A percentile compares a stretch with the other conserved stretches of the same genome.
Evolutionary conservation across 2,888 invertebrate genomes (phyloP).

Genomic region (Leptinotarsa juncta): DNA sequence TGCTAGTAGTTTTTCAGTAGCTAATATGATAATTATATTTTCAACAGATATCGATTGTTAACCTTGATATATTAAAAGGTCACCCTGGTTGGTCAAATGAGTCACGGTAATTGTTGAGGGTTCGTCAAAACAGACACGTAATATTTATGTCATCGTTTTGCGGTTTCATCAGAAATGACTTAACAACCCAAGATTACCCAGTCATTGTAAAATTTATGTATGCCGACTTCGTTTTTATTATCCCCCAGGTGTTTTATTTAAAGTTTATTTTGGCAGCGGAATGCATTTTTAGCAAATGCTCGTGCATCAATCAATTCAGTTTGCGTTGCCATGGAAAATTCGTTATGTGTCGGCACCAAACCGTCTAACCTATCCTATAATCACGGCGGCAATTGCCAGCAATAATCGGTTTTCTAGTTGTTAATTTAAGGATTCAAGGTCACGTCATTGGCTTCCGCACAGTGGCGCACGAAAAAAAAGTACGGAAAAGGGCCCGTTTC

Average conservation of each 20-base stretch:
- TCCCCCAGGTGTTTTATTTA: conserved; percentile 14
- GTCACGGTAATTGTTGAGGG: not conserved
- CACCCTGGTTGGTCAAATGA: not conserved
- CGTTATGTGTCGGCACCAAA: conserved; percentile 47
- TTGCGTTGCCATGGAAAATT: conserved; percentile 18
- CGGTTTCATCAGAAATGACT: not conserved
- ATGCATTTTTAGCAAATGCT: conserved; percentile 16
- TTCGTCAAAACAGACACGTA: not conserved
- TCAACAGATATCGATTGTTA: too few species aligned
- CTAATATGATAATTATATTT: too few species aligned
- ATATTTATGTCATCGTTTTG: not conserved
- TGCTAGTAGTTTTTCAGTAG: too few species aligned
- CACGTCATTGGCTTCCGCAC: conserved; percentile 22
- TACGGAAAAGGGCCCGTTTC: not conserved
- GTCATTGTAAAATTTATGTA: not conserved
- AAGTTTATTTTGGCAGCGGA: conserved; percentile 12
- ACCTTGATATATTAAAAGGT: not conserved
- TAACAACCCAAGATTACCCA: not conserved
- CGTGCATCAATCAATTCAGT: conserved; percentile 8
- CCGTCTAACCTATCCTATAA: conserved; percentile 48
- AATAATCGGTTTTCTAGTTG: conserved; percentile 31
- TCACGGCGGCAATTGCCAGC: conserved; percentile 34
- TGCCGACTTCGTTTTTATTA: not conserved
- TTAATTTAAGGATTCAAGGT: conserved; percentile 38
- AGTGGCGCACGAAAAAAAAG: conserved; percentile 25